Conservation (phyloP, 2,113 vertebrate genomes). For the Bos taurus region ARS-UCD2.0 NC_037352.1:1762501-1763000, state of each 20-base stretch:
- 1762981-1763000: slow-evolving; percentile 86
- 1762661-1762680: slow-evolving; percentile 91
- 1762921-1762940: slow-evolving; percentile 77
- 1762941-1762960: slow-evolving; percentile 89
- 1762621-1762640: slow-evolving; percentile 87
- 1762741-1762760: slow-evolving; percentile 76
- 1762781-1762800: slow-evolving; percentile 85
- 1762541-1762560: neutral
- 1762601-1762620: slow-evolving; percentile 78
- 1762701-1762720: neutral
- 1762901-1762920: neutral
- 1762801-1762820: slow-evolving; percentile 88
- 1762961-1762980: slow-evolving; percentile 82
- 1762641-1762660: slow-evolving; percentile 91
- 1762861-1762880: neutral
- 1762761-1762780: slow-evolving; percentile 81
- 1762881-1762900: neutral
- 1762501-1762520: neutral
- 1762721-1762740: neutral
- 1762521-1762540: neutral
- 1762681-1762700: neutral
- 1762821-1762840: slow-evolving; percentile 92
- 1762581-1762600: slow-evolving; percentile 68
- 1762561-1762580: neutral
- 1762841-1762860: slow-evolving; percentile 75